Base-by-base conservation (phyloP, 2,113 vertebrate species). In the Cottus gobio region DNA sequence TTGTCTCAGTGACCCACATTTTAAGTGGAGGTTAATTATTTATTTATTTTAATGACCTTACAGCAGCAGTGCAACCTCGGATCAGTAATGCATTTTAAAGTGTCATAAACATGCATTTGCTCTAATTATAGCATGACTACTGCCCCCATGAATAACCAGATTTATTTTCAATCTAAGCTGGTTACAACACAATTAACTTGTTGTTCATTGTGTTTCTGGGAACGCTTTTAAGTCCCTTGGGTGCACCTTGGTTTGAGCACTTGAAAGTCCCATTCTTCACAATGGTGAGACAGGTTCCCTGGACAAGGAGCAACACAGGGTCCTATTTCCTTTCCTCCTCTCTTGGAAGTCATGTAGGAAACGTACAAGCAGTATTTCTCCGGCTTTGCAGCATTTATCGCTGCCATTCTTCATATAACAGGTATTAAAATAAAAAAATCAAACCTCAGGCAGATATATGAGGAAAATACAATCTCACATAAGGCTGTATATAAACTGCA, bases 1-100 rank as follows among this genome's bases (percentile, higher is more conserved):
- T 84, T 88, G 85, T 87, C 80, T 90, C 80, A 87, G 58, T 91
- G 89, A 92, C 89, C 85, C 84, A 79, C 39, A 88, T 85, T 68
- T 70, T 75, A 80, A 52, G 34, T 24, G 57, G 46, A 48, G n/a
- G n/a, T n/a, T n/a, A n/a, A n/a, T n/a, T n/a, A n/a, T n/a, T n/a
- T n/a, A n/a, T n/a, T n/a, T n/a, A n/a, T n/a, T n/a, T n/a, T n/a
- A n/a, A n/a, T n/a, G n/a, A n/a, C n/a, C n/a, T 66, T 57, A 62
- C 26, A 48, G 42, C 39, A 56, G 64, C 28, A 26, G 22, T 64
- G 24, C 74, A 77, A 46, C 63, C 36, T 61, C n/a, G 54, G 7
- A 50, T 74, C 12, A 13, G 20, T 13, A 8, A 15, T 18, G 2
- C 1, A 71, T 37, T 31, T 61, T 39, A 12, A 70, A 69, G 3